Evolutionary conservation across 2,888 invertebrate genomes (phyloP).

Genomic region (Diarsia rubi): DNA sequence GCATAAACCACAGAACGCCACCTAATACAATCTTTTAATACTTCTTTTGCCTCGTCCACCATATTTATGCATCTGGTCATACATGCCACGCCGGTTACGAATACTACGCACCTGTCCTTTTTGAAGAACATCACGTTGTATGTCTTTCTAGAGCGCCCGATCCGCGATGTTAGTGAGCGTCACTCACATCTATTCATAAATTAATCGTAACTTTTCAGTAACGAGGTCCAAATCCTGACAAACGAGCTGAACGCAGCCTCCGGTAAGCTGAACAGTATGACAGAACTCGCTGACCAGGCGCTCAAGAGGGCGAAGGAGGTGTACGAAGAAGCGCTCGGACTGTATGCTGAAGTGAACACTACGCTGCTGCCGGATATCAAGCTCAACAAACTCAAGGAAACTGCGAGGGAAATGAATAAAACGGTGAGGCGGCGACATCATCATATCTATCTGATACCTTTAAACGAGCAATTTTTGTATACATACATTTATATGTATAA

Average conservation of each 20-base stretch:
- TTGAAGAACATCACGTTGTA: background rate
- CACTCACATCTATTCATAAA: no score
- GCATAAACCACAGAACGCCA: background rate
- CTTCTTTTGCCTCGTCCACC: background rate
- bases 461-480: no score
- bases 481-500: no score
- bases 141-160: background rate
- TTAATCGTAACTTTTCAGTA: slow-evolving; percentile 79
- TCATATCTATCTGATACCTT: no score
- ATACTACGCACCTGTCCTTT: background rate
- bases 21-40: background rate
- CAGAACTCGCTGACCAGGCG: slow-evolving; percentile 94
- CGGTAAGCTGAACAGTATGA: slow-evolving; percentile 93
- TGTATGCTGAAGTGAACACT: slow-evolving; percentile 95
- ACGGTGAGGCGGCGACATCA: slow-evolving; percentile 88
- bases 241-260: slow-evolving; percentile 93
- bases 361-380: slow-evolving; percentile 95
- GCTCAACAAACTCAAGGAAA: slow-evolving; percentile 92
- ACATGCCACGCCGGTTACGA: background rate
- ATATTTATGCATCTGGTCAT: background rate
- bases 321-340: slow-evolving; percentile 95
- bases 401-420: slow-evolving; percentile 93
- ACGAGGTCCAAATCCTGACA: slow-evolving; percentile 92
- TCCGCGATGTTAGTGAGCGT: no score
- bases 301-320: slow-evolving; percentile 94